Conservation (phyloP, 2,113 vertebrate genomes). For the Heterocephalus glaber region DNA sequence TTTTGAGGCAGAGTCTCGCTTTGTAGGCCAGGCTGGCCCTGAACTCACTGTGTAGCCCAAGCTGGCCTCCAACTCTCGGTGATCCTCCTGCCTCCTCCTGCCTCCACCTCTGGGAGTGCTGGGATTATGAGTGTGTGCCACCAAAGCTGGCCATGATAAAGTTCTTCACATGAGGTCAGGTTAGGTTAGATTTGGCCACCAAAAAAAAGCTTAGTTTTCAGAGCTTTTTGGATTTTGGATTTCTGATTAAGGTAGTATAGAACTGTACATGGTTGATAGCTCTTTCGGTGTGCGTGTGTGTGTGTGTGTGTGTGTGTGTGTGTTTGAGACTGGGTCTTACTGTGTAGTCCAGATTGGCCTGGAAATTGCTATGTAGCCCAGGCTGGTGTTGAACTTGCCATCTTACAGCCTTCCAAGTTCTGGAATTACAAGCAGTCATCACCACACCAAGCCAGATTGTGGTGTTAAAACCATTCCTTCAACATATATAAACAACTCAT, state of each 20-base stretch:
- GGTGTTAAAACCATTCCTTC: not conserved
- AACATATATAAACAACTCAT: not conserved
- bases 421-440: not conserved
- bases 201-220: not conserved
- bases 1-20: too few species aligned
- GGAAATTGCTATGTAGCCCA: not conserved
- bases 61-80: too few species aligned
- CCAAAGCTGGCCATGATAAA: not conserved
- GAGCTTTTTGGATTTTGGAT: not conserved
- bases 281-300: not conserved
- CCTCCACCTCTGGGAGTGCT: too few species aligned
- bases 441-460: not conserved
- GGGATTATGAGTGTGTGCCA: too few species aligned
- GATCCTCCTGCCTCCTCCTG: too few species aligned
- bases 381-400: not conserved
- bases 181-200: slow-evolving; percentile 33
- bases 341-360: not conserved
- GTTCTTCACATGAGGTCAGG: not conserved
- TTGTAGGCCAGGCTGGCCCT: too few species aligned
- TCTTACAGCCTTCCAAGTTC: not conserved
- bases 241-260: slow-evolving; percentile 1
- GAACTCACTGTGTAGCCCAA: too few species aligned
- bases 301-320: not conserved
- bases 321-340: not conserved
- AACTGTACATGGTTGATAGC: not conserved